Evolutionary conservation across 2,888 invertebrate species (phyloP), one percentile per base, ranked within the genome.

Genomic region (Pheosia gnoma): DNA sequence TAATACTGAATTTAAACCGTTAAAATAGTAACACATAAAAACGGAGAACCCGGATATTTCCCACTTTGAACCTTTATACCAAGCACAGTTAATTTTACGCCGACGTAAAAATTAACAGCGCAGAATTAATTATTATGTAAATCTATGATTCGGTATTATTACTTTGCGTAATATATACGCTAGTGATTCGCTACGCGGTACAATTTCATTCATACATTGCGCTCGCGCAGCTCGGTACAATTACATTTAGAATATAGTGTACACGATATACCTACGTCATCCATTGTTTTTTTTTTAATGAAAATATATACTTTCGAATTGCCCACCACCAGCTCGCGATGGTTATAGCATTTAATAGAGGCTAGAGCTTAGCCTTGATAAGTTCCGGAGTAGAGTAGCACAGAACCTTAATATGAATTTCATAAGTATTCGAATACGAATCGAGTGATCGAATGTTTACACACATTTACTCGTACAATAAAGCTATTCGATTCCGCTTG

Each of bases 191-290:
- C 61, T 65, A 66, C 71, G 65, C 63, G 57, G 47, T 59, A 67
- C 66, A 60, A 63, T 68, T 77, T 67, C 78, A 75, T 76, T 77
- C 78, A 77, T 69, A 67, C 60, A 60, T 61, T 68, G 60, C 62
- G 66, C 54, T 62, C 60, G 67, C 63, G 59, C 53, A 58, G 53
- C 9, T 45, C 52, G 13, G 65, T 66, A 66, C 62, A 62, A 67
- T 65, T 72, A 61, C 57, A 60, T 61, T 56, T 60, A 67, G 59
- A 70, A 47, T 47, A 45, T 1, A 45, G 25, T 25, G 25, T 25
- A 25, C 25, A 25, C 25, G 25, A 25, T 25, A 25, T 0, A 25
- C 25, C 25, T 25, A 25, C 25, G 25, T 25, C 25, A 25, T 25
- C 25, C 25, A 25, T 25, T 25, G 25, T 25, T 25, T 25, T 25